These are phyloP conservation scores for Struthidea cinerea DNA, from an alignment of 2,113 vertebrate species.

Conservation along the genomic window DNA sequence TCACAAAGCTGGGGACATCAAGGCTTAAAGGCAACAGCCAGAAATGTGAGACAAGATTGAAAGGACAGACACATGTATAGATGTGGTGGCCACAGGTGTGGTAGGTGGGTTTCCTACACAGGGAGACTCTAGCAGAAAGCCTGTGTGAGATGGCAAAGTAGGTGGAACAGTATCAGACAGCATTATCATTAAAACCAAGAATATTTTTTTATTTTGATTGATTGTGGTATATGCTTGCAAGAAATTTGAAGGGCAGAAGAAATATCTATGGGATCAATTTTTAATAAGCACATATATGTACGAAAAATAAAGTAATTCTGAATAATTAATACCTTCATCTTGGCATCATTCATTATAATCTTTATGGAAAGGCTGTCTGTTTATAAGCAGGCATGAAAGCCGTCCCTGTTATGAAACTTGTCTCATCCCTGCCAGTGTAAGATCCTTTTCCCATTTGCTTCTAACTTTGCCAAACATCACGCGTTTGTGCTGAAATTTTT, in stretches of 20 bases:
- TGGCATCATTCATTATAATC: background rate
- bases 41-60: background rate
- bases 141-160: background rate
- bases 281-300: slow-evolving; percentile 11
- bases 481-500: background rate
- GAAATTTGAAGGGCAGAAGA: background rate
- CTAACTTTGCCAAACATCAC: background rate
- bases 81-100: background rate
- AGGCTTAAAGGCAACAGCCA: background rate
- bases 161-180: background rate
- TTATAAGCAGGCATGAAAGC: background rate
- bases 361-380: background rate
- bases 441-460: background rate
- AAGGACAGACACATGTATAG: background rate
- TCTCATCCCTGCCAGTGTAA: background rate
- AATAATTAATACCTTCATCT: slow-evolving; percentile 19
- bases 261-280: slow-evolving; percentile 18
- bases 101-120: background rate
- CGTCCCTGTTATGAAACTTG: background rate
- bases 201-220: background rate
- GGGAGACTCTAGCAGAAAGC: background rate
- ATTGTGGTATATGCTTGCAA: background rate
- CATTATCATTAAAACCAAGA: background rate
- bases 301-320: slow-evolving; percentile 8
- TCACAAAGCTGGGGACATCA: background rate